A percentile compares a stretch with the other conserved stretches of the same genome.
phyloP scores from a whole-genome alignment of 2,113 vertebrate species.

The Aegotheles bennettii region DNA sequence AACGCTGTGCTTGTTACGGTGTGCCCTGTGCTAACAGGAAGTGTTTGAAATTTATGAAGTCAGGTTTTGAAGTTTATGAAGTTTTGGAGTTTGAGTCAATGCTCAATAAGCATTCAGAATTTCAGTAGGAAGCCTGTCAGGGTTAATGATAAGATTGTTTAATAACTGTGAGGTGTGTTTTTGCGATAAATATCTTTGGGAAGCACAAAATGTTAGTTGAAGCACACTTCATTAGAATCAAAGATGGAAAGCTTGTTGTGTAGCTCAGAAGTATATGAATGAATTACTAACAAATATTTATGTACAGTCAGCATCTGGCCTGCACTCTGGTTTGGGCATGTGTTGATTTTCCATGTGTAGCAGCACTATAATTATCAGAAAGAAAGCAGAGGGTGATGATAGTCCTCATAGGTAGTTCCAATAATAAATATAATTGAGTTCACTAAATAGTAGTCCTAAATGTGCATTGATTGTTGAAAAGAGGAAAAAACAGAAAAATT shows the following conservation, averaged over 20 bases:
- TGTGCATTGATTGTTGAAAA: neutral
- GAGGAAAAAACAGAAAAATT: neutral
- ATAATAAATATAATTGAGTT: conserved; percentile 5
- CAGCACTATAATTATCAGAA: neutral
- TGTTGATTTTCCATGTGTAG: neutral
- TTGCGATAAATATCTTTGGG: neutral
- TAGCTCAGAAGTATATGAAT: neutral
- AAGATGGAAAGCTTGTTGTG: neutral
- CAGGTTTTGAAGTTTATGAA: neutral
- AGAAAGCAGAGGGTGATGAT: neutral
- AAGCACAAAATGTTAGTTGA: neutral
- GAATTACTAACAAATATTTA: neutral
- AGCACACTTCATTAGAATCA: neutral
- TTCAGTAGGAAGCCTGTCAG: neutral
- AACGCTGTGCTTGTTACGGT: neutral
- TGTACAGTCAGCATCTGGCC: neutral
- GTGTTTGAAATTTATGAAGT: neutral
- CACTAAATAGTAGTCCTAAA: neutral
- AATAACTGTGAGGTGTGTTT: neutral
- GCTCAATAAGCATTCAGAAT: neutral
- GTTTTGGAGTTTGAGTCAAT: neutral
- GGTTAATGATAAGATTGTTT: neutral
- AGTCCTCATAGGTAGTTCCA: neutral
- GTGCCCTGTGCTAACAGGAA: neutral
- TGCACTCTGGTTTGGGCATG: neutral